These are phyloP conservation scores for Vulpes lagopus DNA, from an alignment of 2,113 vertebrate species.

Conservation along the genomic window DNA sequence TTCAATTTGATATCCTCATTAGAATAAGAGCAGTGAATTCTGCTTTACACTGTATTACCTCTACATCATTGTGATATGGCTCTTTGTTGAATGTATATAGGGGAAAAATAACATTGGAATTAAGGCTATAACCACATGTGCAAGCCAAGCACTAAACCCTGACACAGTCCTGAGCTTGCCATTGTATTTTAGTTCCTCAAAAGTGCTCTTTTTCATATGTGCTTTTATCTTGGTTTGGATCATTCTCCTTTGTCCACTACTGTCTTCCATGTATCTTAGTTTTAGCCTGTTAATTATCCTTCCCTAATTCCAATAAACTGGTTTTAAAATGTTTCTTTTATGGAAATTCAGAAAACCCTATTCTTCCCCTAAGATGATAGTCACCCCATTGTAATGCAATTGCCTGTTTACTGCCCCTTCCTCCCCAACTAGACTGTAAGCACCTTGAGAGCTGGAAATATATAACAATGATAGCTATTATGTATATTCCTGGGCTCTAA, in stretches of 20 bases:
- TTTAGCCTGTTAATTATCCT: neutral
- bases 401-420: neutral
- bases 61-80: slow-evolving; percentile 57
- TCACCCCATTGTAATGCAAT: neutral
- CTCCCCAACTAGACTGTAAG: neutral
- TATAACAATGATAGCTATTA: neutral
- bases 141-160: slow-evolving; percentile 68
- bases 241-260: neutral
- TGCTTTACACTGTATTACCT: slow-evolving; percentile 58
- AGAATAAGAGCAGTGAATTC: slow-evolving; percentile 67
- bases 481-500: neutral
- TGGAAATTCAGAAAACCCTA: neutral
- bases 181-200: neutral
- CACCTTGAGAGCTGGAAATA: neutral
- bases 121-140: slow-evolving; percentile 76
- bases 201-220: neutral
- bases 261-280: neutral
- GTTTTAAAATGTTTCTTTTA: neutral
- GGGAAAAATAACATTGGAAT: slow-evolving; percentile 68
- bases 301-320: neutral
- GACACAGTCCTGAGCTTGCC: slow-evolving; percentile 11
- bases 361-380: neutral
- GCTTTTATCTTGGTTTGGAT: neutral
- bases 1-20: slow-evolving; percentile 65
- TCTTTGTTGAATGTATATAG: slow-evolving; percentile 64